A percentile compares a stretch with the other conserved stretches of the same genome.
Conservation (phyloP, 2,797 vertebrate species). For the Muscicapa comitata region DNA sequence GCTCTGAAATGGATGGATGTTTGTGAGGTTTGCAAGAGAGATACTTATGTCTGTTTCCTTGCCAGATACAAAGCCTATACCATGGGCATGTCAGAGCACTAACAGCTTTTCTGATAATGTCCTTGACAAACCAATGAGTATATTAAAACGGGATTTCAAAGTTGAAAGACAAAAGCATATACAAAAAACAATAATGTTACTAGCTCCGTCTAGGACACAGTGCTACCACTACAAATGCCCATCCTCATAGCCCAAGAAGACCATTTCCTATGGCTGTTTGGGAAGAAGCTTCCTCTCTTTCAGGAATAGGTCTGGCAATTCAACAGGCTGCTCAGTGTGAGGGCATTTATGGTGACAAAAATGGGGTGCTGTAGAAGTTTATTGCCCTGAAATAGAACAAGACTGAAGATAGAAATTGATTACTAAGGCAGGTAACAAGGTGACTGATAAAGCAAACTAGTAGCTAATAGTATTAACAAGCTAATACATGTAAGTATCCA, state of each 20-base stretch:
- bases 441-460: not conserved
- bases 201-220: not conserved
- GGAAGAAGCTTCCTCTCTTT: not conserved
- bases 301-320: not conserved
- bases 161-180: not conserved
- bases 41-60: not conserved
- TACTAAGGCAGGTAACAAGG: not conserved
- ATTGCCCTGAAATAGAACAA: not conserved
- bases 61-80: not conserved
- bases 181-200: not conserved
- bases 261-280: fast-evolving
- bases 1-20: not conserved
- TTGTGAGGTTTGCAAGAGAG: not conserved
- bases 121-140: not conserved
- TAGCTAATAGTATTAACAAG: not conserved
- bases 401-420: not conserved
- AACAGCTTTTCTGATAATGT: not conserved
- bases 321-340: not conserved
- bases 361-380: not conserved
- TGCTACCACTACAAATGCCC: not conserved
- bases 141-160: not conserved
- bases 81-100: not conserved
- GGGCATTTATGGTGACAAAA: not conserved
- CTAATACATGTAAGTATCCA: not conserved
- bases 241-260: not conserved